These are phyloP conservation scores for Drosophila suboccidentalis DNA, from an alignment of 2,888 invertebrate species.

Conservation along the genomic window DNA sequence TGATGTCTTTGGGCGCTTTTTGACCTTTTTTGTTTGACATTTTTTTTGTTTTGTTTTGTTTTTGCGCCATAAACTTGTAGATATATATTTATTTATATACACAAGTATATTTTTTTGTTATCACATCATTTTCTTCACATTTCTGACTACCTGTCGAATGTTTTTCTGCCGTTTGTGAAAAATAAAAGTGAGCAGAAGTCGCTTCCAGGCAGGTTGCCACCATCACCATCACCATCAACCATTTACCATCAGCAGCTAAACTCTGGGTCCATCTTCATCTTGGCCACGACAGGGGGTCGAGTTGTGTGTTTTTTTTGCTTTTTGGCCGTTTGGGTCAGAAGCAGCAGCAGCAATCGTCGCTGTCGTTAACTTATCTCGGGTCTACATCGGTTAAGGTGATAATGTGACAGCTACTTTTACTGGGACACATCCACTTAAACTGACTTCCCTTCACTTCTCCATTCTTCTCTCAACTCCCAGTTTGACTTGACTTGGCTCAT, in stretches of 20 bases:
- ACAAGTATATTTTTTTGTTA: slow-evolving; percentile 52
- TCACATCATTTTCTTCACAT: slow-evolving; percentile 73
- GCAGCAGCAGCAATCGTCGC: slow-evolving; percentile 36
- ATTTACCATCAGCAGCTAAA: slow-evolving; percentile 32
- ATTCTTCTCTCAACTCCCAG: slow-evolving; percentile 1
- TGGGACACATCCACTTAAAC: slow-evolving; percentile 32
- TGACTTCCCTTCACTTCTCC: slow-evolving; percentile 23
- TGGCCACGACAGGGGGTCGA: slow-evolving; percentile 53
- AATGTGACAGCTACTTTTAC: slow-evolving; percentile 80
- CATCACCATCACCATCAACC: slow-evolving; percentile 36
- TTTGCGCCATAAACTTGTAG: slow-evolving; percentile 57
- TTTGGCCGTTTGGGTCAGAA: slow-evolving; percentile 41
- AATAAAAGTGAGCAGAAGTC: slow-evolving; percentile 75
- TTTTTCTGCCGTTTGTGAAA: slow-evolving; percentile 68
- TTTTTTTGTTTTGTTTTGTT: slow-evolving; percentile 5
- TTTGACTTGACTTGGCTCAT: slow-evolving; percentile 53
- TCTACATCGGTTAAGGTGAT: slow-evolving; percentile 76
- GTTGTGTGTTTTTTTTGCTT: slow-evolving; percentile 1
- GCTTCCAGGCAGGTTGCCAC: slow-evolving; percentile 58
- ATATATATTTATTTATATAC: slow-evolving; percentile 26
- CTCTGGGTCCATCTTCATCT: slow-evolving; percentile 39
- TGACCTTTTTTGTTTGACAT: slow-evolving; percentile 54
- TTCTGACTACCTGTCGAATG: slow-evolving; percentile 75
- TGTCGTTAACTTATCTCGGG: slow-evolving; percentile 79
- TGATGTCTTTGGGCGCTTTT: slow-evolving; percentile 77